Conservation (phyloP, 2,797 vertebrate genomes). For the Lutjanus argentimaculatus region DNA sequence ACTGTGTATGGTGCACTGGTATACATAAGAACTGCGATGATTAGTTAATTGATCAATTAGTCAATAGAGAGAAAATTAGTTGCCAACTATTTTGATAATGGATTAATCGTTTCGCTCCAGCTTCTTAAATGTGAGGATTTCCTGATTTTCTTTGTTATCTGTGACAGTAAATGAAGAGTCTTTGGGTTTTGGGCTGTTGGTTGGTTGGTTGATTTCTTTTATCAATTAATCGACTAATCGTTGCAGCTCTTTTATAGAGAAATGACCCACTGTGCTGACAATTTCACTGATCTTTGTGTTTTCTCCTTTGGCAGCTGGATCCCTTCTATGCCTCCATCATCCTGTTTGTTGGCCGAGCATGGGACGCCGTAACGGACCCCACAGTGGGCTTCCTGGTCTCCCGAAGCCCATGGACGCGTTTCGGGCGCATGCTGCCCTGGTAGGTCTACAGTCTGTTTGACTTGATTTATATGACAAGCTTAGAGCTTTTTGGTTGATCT, state of each 20-base stretch:
- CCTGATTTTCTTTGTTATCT: no score
- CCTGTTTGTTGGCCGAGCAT: constrained; percentile 94
- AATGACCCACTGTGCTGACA: not conserved
- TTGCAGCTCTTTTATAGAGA: no score
- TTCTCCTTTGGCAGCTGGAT: constrained; percentile 84
- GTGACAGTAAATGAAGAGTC: no score
- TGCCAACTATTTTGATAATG: no score
- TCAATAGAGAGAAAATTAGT: no score
- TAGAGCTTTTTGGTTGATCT: not conserved
- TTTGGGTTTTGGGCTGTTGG: no score
- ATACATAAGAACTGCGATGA: not conserved
- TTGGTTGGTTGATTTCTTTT: no score
- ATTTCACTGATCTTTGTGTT: not conserved
- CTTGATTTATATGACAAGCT: not conserved
- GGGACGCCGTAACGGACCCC: constrained; percentile 97
- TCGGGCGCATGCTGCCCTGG: constrained; percentile 97
- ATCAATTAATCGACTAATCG: no score
- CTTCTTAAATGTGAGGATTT: no score
- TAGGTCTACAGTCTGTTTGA: constrained; percentile 73
- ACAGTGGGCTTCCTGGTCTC: constrained; percentile 96
- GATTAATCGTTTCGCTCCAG: no score
- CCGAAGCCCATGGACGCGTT: constrained; percentile 92
- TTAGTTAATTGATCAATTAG: no score
- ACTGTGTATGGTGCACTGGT: not conserved
- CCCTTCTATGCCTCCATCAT: constrained; percentile 97